Evolutionary conservation across 2,113 vertebrate genomes (phyloP).

Genomic region (Pelusios castaneus): DNA sequence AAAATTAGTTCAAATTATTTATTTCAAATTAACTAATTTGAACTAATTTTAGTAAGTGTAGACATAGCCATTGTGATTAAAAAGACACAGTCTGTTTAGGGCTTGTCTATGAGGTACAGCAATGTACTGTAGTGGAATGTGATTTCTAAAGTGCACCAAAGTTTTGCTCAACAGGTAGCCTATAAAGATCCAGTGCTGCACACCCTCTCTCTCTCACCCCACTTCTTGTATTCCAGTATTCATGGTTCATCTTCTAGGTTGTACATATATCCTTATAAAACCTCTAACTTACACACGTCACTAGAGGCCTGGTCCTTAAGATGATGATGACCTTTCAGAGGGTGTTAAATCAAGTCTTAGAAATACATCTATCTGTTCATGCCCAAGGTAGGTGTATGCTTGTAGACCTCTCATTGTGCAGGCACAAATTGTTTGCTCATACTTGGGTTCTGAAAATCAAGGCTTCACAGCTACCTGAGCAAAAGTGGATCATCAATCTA

Average conservation of each 20-base stretch:
- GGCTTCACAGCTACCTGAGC: neutral
- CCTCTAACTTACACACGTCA: neutral
- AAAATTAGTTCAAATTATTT: too few relatives aligned
- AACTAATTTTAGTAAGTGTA: too few relatives aligned
- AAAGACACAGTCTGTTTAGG: neutral
- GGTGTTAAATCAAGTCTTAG: neutral
- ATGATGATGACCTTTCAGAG: neutral
- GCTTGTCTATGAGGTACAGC: neutral
- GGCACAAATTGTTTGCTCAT: neutral
- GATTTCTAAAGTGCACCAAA: neutral
- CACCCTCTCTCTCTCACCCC: neutral
- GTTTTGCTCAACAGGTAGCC: neutral
- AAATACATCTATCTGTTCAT: neutral
- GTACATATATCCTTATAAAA: neutral
- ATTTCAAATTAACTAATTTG: too few relatives aligned
- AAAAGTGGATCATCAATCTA: rapidly evolving
- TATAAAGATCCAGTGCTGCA: neutral
- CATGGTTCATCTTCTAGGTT: neutral
- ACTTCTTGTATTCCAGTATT: too few relatives aligned
- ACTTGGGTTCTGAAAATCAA: neutral
- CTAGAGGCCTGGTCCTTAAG: neutral
- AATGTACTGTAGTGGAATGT: neutral
- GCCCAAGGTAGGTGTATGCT: neutral
- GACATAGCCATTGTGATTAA: too few relatives aligned
- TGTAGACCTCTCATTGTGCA: neutral